Evolutionary conservation across 2,888 invertebrate genomes (phyloP).

Genomic region (Notocelia uddmanniana): DNA sequence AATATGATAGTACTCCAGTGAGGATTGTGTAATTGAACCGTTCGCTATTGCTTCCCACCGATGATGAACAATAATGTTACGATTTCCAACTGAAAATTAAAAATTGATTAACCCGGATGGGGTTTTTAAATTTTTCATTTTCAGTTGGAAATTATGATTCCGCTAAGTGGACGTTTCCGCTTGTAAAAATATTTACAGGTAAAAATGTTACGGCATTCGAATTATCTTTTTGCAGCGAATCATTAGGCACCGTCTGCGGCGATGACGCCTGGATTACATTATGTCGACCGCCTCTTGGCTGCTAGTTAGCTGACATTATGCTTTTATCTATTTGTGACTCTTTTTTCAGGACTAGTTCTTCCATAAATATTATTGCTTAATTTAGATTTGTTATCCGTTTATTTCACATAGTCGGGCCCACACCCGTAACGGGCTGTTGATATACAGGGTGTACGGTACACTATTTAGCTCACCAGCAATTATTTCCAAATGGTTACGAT

Average conservation of each 20-base stretch:
- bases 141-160: no score
- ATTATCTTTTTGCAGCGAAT: conserved; percentile 60
- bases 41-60: conserved; percentile 37
- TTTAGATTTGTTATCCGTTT: not conserved
- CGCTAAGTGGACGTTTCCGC: no score
- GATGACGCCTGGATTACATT: conserved; percentile 45
- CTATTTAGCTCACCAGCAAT: no score
- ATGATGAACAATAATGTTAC: conserved; percentile 35
- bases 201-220: conserved; percentile 47
- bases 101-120: no score
- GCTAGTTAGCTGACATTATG: conserved; percentile 13
- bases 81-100: no score
- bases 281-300: conserved; percentile 31
- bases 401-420: not conserved
- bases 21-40: conserved; percentile 26
- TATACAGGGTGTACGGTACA: no score
- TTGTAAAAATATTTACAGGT: no score
- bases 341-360: conserved; percentile 17
- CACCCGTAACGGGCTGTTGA: no score
- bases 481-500: no score
- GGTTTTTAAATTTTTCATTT: no score
- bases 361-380: not conserved
- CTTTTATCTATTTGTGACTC: conserved; percentile 31
- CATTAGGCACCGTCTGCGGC: conserved; percentile 64
- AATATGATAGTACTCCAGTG: conserved; percentile 20